phyloP scores from a whole-genome alignment of 2,888 invertebrate species.

The Villa cingulata region DNA sequence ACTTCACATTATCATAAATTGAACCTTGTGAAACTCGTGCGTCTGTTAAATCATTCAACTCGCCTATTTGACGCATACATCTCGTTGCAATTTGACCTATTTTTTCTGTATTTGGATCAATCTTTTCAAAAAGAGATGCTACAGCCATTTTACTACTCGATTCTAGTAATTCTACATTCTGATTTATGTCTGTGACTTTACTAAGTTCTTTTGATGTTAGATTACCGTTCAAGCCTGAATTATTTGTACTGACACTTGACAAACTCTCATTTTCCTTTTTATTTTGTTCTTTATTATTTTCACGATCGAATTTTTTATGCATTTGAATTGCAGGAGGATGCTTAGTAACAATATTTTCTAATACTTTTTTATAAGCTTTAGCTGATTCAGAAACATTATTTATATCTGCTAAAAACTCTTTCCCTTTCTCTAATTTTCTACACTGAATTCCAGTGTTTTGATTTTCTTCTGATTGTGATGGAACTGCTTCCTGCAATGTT shows the following conservation, averaged over 20 bases:
- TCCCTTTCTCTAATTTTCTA: constrained; percentile 26
- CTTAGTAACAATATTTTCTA: constrained; percentile 30
- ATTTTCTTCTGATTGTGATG: constrained; percentile 12
- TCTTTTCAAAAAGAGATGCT: constrained; percentile 34
- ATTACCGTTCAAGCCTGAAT: too few species aligned
- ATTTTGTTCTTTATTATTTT: too few species aligned
- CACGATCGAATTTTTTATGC: constrained; percentile 1
- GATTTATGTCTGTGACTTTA: neutral
- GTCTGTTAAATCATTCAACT: constrained; percentile 25
- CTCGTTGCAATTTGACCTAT: constrained; percentile 40
- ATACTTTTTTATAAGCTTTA: constrained; percentile 31
- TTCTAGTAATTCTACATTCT: neutral
- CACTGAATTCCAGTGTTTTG: constrained; percentile 10
- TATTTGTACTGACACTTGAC: too few species aligned
- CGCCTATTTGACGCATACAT: constrained; percentile 33
- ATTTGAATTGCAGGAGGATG: constrained; percentile 18
- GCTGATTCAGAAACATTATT: constrained; percentile 33
- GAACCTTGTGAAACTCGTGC: constrained; percentile 27
- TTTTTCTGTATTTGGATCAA: constrained; percentile 39
- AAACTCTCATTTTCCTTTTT: too few species aligned
- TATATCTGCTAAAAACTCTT: constrained; percentile 24
- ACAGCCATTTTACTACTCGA: constrained; percentile 2
- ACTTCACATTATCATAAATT: constrained; percentile 35
- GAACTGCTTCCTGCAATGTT: constrained; percentile 34
- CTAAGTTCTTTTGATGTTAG: too few species aligned